phyloP scores from a whole-genome alignment of 2,888 invertebrate genomes.

The Eugnorisma glareosa region DNA sequence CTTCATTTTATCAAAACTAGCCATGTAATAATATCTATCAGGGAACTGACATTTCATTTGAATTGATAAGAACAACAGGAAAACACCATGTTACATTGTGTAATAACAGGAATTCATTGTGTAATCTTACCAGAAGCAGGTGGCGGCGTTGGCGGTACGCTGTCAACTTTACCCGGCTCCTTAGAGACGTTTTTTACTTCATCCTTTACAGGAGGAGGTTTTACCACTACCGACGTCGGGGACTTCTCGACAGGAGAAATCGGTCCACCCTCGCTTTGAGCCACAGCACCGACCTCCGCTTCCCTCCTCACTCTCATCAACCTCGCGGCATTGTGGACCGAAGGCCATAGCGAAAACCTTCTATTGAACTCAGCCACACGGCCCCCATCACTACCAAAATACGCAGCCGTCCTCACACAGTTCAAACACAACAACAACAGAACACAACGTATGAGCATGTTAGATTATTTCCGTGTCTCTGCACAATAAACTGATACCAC shows the following conservation, averaged over 20 bases:
- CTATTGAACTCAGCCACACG: constrained; percentile 69
- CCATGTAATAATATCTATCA: background rate
- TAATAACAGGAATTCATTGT: constrained; percentile 18
- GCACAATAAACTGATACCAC: constrained; percentile 50
- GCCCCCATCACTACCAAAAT: constrained; percentile 63
- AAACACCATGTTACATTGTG: constrained; percentile 18
- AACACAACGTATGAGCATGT: constrained; percentile 76
- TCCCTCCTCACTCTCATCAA: constrained; percentile 67
- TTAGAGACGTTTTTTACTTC: constrained; percentile 24
- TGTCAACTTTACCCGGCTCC: constrained; percentile 15
- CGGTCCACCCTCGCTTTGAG: constrained; percentile 69
- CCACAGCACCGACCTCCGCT: constrained; percentile 38
- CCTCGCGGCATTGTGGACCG: constrained; percentile 77
- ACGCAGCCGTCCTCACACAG: constrained; percentile 74
- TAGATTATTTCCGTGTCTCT: constrained; percentile 26
- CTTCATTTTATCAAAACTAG: background rate
- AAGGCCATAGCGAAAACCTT: constrained; percentile 80
- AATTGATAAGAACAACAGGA: constrained; percentile 31
- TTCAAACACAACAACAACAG: constrained; percentile 77
- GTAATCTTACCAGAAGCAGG: constrained; percentile 43
- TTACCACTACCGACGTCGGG: background rate
- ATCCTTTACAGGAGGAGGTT: background rate
- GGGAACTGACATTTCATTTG: background rate
- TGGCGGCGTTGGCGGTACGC: background rate
- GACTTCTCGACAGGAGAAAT: constrained; percentile 25